A percentile compares a stretch with the other conserved stretches of the same genome.
phyloP scores from a whole-genome alignment of 1,140 invertebrate genomes.

The Phenacoccus solenopsis region DNA sequence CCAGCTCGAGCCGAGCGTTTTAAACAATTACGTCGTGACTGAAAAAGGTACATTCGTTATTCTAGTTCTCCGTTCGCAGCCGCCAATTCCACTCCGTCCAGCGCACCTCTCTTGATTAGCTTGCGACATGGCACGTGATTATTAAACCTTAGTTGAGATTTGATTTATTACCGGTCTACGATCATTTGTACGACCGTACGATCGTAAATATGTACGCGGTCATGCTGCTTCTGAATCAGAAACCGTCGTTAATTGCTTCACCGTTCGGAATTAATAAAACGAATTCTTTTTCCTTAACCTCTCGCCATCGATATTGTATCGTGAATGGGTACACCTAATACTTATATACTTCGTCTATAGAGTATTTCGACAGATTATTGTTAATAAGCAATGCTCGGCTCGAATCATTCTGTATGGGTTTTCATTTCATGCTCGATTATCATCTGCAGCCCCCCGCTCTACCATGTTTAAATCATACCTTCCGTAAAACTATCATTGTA shows the following conservation, averaged over 20 bases:
- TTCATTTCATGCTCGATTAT: no score
- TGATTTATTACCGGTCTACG: neutral
- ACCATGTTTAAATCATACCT: no score
- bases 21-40: neutral
- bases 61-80: neutral
- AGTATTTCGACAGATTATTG: no score
- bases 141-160: neutral
- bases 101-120: neutral
- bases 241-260: neutral
- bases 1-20: neutral
- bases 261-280: no score
- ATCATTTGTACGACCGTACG: neutral
- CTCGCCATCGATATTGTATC: no score
- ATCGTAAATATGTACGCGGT: neutral
- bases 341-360: no score
- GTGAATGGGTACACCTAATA: no score
- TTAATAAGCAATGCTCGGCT: no score
- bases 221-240: neutral
- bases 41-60: neutral
- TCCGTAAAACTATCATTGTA: no score
- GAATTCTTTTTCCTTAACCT: no score
- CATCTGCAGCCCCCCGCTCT: no score
- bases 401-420: no score
- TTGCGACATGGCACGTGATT: conserved; percentile 1
- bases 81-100: neutral